Percentiles rank a stretch among this genome's conserved stretches.
Conservation (phyloP, 2,797 vertebrate genomes). For the Semotilus atromaculatus region DNA sequence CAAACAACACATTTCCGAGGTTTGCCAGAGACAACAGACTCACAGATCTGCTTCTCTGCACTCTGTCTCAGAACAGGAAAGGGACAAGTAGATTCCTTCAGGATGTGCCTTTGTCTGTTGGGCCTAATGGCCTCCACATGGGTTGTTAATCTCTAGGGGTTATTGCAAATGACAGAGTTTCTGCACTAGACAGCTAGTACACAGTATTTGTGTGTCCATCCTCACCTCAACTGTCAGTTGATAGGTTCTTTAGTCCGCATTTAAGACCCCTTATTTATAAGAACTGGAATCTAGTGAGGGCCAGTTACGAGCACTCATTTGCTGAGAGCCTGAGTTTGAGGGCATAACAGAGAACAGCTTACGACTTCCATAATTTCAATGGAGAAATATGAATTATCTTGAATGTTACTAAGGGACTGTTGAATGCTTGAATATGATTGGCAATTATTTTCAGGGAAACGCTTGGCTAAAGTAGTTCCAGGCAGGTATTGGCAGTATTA, state of each 20-base stretch:
- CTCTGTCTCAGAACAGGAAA: background rate
- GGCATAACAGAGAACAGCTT: background rate
- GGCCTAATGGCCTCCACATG: background rate
- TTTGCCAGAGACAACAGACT: background rate
- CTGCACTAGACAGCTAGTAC: background rate
- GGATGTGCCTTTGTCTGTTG: background rate
- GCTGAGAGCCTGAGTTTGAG: background rate
- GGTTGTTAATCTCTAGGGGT: background rate
- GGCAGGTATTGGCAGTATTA: no score
- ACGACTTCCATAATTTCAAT: background rate
- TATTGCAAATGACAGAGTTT: background rate
- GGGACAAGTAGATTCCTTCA: background rate
- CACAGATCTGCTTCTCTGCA: background rate
- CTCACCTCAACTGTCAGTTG: background rate
- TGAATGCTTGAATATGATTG: no score
- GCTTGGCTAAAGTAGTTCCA: no score
- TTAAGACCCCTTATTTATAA: background rate
- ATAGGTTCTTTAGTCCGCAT: background rate
- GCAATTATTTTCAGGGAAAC: no score
- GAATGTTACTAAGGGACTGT: background rate
- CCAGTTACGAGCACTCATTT: background rate
- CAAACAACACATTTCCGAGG: background rate
- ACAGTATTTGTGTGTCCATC: background rate
- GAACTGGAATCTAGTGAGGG: background rate
- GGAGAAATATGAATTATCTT: background rate